Evolutionary conservation across 1,140 invertebrate species (phyloP).

Genomic region (Drosophila yakuba): DNA sequence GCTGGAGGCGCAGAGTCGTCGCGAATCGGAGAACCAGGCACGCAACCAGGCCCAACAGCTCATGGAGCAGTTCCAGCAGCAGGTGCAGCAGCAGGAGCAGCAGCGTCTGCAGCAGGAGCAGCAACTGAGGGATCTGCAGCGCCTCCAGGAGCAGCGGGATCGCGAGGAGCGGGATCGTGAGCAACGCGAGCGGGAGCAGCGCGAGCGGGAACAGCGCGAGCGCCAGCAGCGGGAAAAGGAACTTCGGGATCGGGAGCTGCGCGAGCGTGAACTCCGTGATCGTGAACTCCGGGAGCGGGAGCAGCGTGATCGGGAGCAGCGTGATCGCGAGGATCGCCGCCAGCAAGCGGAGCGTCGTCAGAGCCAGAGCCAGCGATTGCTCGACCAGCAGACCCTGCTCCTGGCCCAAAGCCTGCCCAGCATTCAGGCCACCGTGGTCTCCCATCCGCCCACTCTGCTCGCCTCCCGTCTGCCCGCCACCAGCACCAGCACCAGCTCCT

Average conservation of each 20-base stretch:
- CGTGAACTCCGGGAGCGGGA: conserved; percentile 20
- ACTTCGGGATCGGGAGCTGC: conserved; percentile 20
- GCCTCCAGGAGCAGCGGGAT: conserved; percentile 48
- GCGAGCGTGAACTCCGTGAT: conserved; percentile 29
- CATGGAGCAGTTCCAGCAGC: conserved; percentile 82
- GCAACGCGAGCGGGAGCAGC: conserved; percentile 31
- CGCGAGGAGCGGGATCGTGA: conserved; percentile 53
- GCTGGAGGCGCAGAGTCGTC: conserved; percentile 61
- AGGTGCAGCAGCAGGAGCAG: conserved; percentile 70
- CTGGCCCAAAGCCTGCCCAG: conserved; percentile 60
- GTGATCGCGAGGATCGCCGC: conserved; percentile 42
- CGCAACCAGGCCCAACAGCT: conserved; percentile 76
- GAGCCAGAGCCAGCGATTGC: conserved; percentile 52
- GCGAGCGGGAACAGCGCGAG: conserved; percentile 22
- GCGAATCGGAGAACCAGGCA: conserved; percentile 70
- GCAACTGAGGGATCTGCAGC: conserved; percentile 65
- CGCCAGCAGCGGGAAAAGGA: conserved; percentile 25
- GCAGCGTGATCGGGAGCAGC: conserved; percentile 38
- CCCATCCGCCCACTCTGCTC: conserved; percentile 72
- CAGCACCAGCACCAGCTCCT: not conserved
- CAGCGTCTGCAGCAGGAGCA: conserved; percentile 74
- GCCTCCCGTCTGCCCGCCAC: conserved; percentile 50
- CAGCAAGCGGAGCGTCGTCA: conserved; percentile 39
- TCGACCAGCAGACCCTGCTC: conserved; percentile 68
- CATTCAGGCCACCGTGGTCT: conserved; percentile 72